These are phyloP conservation scores for Centropyge bicolor DNA, from an alignment of 2,797 vertebrate genomes.

Conservation along the genomic window DNA sequence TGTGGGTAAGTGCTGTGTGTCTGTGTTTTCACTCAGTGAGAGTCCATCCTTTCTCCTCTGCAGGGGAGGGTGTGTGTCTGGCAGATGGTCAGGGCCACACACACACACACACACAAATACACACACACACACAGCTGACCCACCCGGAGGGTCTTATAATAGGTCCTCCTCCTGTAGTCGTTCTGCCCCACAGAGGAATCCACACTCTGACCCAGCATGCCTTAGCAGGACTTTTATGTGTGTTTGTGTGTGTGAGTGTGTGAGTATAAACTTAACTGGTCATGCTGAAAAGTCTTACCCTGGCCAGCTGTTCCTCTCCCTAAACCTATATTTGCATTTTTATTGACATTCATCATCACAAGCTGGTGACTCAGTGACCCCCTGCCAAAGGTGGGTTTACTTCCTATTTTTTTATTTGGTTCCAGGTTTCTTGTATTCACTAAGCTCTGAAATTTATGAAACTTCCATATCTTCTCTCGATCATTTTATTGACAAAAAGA, in stretches of 20 bases:
- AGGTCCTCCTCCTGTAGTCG: constrained; percentile 62
- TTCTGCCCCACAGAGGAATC: constrained; percentile 71
- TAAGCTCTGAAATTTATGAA: background rate
- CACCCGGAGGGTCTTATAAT: constrained; percentile 72
- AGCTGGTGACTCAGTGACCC: constrained; percentile 40
- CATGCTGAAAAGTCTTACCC: constrained; percentile 37
- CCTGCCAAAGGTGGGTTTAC: constrained; percentile 15
- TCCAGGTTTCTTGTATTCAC: background rate
- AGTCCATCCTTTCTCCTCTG: constrained; percentile 54
- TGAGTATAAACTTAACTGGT: constrained; percentile 50
- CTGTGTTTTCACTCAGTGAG: constrained; percentile 51
- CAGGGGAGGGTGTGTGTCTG: constrained; percentile 59
- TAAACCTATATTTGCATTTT: constrained; percentile 66
- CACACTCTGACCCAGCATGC: constrained; percentile 73
- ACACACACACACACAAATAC: constrained; percentile 30
- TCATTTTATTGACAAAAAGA: background rate
- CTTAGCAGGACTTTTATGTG: constrained; percentile 66
- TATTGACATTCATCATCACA: constrained; percentile 61
- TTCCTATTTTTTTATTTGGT: constrained; percentile 9
- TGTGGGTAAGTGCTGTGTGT: constrained; percentile 37
- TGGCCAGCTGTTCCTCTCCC: constrained; percentile 66
- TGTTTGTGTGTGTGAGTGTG: constrained; percentile 38
- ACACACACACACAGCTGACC: constrained; percentile 60
- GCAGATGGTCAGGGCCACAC: constrained; percentile 79
- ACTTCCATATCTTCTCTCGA: background rate